These are phyloP conservation scores for Macrostomum cliftonense DNA, from an alignment of 2,888 invertebrate genomes.

Conservation along the genomic window DNA sequence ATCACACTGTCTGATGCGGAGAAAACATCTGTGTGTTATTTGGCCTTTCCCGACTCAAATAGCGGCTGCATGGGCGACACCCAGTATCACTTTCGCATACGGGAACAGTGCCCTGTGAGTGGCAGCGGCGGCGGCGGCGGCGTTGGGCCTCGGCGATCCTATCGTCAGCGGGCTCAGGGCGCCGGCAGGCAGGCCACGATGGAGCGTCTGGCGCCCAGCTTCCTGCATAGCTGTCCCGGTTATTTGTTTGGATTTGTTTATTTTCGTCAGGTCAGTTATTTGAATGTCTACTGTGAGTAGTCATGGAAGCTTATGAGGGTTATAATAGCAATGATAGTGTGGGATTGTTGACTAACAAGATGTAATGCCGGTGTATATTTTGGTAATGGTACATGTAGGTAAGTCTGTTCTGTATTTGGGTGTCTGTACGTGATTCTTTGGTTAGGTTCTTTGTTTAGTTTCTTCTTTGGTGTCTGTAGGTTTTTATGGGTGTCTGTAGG, in stretches of 20 bases:
- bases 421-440: too few relatives aligned
- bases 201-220: conserved; percentile 7
- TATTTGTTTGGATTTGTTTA: conserved; percentile 94
- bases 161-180: not conserved
- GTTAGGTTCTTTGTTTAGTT: too few relatives aligned
- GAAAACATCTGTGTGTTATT: conserved; percentile 61
- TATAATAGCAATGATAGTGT: too few relatives aligned
- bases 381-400: too few relatives aligned
- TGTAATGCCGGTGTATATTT: too few relatives aligned
- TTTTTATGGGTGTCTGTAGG: too few relatives aligned
- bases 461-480: too few relatives aligned
- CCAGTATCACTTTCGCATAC: conserved; percentile 76
- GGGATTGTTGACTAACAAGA: too few relatives aligned
- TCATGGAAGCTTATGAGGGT: too few relatives aligned
- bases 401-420: too few relatives aligned
- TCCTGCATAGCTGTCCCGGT: conserved; percentile 53
- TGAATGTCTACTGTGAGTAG: conserved; percentile 38
- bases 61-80: conserved; percentile 97
- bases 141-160: not conserved
- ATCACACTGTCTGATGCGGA: conserved; percentile 42
- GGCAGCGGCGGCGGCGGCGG: conserved; percentile 1
- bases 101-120: conserved; percentile 38
- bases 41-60: conserved; percentile 96
- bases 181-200: conserved; percentile 4
- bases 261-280: conserved; percentile 52